Percentiles rank a stretch among this genome's conserved stretches.
Conservation (phyloP, 2,113 vertebrate genomes). For the Prochilodus magdalenae region DNA sequence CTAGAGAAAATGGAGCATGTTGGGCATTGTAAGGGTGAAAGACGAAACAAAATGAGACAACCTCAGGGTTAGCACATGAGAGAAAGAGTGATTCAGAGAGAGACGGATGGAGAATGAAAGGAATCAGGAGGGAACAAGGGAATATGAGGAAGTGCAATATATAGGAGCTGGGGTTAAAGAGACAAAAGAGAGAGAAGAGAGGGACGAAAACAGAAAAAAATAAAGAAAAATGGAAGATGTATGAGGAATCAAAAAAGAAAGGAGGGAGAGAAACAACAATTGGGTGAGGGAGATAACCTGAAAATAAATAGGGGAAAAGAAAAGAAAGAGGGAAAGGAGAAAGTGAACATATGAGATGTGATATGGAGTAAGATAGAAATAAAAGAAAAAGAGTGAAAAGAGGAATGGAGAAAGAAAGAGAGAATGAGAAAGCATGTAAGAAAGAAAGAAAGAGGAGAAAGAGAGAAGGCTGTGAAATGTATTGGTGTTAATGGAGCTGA, state of each 20-base stretch:
- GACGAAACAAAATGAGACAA: background rate
- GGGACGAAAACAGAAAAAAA: too few relatives aligned
- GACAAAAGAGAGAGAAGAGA: background rate
- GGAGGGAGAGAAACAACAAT: background rate
- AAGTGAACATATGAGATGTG: background rate
- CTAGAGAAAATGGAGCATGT: background rate
- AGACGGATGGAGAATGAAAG: background rate
- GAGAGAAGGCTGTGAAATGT: conserved; percentile 10
- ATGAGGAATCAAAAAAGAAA: background rate
- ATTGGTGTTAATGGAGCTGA: conserved; percentile 41
- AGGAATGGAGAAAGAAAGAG: too few relatives aligned
- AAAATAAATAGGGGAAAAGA: too few relatives aligned
- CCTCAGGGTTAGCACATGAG: background rate
- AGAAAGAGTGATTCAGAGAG: background rate
- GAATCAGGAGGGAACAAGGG: too few relatives aligned
- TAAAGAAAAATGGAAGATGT: too few relatives aligned
- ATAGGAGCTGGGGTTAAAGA: too few relatives aligned
- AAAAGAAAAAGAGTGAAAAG: background rate
- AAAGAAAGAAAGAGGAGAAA: background rate
- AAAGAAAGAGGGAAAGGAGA: too few relatives aligned
- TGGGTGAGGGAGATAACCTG: background rate
- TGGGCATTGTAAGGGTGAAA: too few relatives aligned
- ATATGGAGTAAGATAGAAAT: background rate
- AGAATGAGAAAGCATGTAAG: background rate
- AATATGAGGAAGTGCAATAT: too few relatives aligned